A percentile compares a stretch with the other conserved stretches of the same genome.
These are phyloP conservation scores for Tryphoninae sp. DNA, from an alignment of 2,888 invertebrate genomes.

Conservation along the genomic window DNA sequence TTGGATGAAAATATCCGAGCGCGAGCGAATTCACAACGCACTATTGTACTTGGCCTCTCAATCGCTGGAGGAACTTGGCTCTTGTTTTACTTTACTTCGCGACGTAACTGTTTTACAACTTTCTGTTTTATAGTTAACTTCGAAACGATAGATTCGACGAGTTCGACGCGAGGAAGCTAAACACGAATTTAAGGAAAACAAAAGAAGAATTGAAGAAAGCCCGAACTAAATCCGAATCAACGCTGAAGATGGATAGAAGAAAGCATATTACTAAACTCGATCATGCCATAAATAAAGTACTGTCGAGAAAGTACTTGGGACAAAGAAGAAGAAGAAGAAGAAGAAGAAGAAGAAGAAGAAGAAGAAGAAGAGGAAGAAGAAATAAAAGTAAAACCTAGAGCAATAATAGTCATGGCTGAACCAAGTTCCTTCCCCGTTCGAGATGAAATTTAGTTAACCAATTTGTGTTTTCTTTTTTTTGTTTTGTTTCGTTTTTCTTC, in stretches of 20 bases:
- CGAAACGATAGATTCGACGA: background rate
- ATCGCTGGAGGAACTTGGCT: slow-evolving; percentile 70
- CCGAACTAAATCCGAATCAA: slow-evolving; percentile 2
- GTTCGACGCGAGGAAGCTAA: too few relatives aligned
- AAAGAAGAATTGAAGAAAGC: background rate
- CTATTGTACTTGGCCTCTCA: slow-evolving; percentile 70
- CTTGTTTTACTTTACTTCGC: background rate
- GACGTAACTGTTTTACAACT: background rate
- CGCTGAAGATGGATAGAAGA: too few relatives aligned
- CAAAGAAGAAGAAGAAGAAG: slow-evolving; percentile 6
- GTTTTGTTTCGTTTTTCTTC: slow-evolving; percentile 15
- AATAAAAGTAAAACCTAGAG: slow-evolving; percentile 30
- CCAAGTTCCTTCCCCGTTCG: slow-evolving; percentile 69
- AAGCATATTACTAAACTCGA: slow-evolving; percentile 14
- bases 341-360: slow-evolving; percentile 6
- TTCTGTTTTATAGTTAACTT: background rate
- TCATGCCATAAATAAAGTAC: slow-evolving; percentile 49
- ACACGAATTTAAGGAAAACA: background rate
- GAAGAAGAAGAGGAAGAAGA: slow-evolving; percentile 35
- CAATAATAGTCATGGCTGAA: slow-evolving; percentile 61
- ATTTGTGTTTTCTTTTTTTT: slow-evolving; percentile 34
- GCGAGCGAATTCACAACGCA: slow-evolving; percentile 59
- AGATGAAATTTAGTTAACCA: slow-evolving; percentile 64
- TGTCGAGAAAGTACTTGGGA: slow-evolving; percentile 30
- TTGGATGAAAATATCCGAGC: slow-evolving; percentile 62